Evolutionary conservation across 2,888 invertebrate species (phyloP).

Genomic region (Metellina segmentata): DNA sequence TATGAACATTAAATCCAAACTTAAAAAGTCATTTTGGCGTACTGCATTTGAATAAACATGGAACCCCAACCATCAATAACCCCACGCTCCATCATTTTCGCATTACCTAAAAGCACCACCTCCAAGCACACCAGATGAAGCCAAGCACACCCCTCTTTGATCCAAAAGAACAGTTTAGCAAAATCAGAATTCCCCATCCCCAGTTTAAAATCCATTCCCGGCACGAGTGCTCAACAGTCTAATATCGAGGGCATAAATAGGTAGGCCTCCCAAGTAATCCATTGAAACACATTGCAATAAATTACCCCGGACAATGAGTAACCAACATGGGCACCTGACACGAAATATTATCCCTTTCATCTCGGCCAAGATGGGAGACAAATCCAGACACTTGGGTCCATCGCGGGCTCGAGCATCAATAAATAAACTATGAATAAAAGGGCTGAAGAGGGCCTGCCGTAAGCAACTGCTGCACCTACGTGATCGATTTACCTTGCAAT

Average conservation of each 20-base stretch:
- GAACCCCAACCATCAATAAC: background rate
- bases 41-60: background rate
- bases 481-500: conserved; percentile 53
- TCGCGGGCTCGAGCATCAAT: background rate
- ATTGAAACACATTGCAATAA: conserved; percentile 27
- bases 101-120: background rate
- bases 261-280: no score
- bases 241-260: no score
- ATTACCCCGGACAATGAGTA: conserved; percentile 43
- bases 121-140: no score
- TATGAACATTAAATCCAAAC: no score
- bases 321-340: conserved; percentile 51
- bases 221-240: no score
- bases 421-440: conserved; percentile 46
- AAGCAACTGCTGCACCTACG: conserved; percentile 19
- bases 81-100: background rate
- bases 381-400: conserved; percentile 22
- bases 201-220: no score
- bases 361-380: conserved; percentile 16
- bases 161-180: no score
- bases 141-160: no score
- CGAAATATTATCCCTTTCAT: conserved; percentile 38
- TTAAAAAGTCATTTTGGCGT: no score
- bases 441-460: conserved; percentile 14
- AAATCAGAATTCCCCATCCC: no score